A percentile compares a stretch with the other conserved stretches of the same genome.
Conservation (phyloP, 2,797 vertebrate genomes). For the Pelochelys cantorii region DNA sequence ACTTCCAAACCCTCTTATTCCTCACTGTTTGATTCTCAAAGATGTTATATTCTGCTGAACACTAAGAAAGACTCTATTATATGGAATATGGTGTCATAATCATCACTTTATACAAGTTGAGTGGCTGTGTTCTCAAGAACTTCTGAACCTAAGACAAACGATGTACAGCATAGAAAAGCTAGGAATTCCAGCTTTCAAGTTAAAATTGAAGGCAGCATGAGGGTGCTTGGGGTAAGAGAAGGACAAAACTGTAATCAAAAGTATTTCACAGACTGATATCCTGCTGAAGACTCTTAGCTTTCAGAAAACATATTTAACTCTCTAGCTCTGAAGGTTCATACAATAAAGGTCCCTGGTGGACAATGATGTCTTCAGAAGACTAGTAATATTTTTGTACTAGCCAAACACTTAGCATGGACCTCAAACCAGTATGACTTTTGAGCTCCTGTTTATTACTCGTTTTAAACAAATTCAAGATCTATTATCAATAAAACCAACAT, state of each 20-base stretch:
- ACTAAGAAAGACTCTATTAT: conserved; percentile 2
- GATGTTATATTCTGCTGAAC: background rate
- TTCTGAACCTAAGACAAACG: background rate
- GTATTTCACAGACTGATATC: background rate
- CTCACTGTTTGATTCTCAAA: background rate
- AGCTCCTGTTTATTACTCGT: background rate
- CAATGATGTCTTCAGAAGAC: background rate
- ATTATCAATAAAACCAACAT: background rate
- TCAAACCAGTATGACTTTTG: background rate
- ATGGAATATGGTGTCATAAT: background rate
- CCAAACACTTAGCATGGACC: background rate
- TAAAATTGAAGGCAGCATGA: background rate
- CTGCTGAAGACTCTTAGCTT: background rate
- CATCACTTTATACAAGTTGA: background rate
- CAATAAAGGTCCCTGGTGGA: background rate
- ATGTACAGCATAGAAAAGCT: background rate
- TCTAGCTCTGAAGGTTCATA: background rate
- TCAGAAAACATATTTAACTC: background rate
- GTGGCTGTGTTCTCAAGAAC: background rate
- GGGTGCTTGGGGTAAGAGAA: background rate
- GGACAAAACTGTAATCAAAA: background rate
- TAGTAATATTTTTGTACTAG: background rate
- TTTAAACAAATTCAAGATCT: background rate
- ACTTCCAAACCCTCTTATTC: background rate
- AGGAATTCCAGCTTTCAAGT: conserved; percentile 23